A percentile compares a stretch with the other conserved stretches of the same genome.
phyloP scores from a whole-genome alignment of 1,140 invertebrate genomes.

The Alviniconcha marisindica region DNA sequence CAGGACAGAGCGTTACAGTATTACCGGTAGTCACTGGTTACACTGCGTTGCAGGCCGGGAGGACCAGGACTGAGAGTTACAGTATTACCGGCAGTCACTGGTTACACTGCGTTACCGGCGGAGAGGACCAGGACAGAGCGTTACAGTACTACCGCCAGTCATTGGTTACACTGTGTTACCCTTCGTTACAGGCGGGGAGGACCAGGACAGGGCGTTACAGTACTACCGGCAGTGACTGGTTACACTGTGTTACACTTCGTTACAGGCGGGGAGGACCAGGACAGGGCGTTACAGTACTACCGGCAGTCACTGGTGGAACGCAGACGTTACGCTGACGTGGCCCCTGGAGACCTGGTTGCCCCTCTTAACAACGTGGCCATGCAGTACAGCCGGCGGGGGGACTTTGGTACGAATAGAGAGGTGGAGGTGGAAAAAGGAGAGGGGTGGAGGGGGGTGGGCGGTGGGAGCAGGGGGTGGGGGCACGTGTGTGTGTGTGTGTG shows the following conservation, averaged over 20 bases:
- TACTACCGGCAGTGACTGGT: conserved; percentile 37
- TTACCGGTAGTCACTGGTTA: conserved; percentile 36
- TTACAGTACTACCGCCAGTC: conserved; percentile 40
- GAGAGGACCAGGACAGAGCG: conserved; percentile 37
- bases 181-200: conserved; percentile 27
- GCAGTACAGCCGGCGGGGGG: conserved; percentile 37
- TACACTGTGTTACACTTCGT: too few species aligned
- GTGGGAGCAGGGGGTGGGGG: too few species aligned
- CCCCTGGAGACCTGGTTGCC: conserved; percentile 37
- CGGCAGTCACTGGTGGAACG: conserved; percentile 36
- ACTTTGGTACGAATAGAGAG: conserved; percentile 26
- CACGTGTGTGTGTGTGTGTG: background rate
- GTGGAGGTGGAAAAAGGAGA: background rate
- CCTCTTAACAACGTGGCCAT: conserved; percentile 39
- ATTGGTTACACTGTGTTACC: too few species aligned
- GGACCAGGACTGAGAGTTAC: conserved; percentile 31
- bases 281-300: conserved; percentile 41
- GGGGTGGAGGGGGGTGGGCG: too few species aligned
- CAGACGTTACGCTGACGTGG: conserved; percentile 37
- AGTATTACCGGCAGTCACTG: conserved; percentile 39
- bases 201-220: conserved; percentile 36
- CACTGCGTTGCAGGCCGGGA: conserved; percentile 23
- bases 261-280: conserved; percentile 36
- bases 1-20: conserved; percentile 41
- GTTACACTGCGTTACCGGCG: conserved; percentile 25